These are phyloP conservation scores for Paguma larvata DNA, from an alignment of 2,797 vertebrate genomes.

Conservation along the genomic window DNA sequence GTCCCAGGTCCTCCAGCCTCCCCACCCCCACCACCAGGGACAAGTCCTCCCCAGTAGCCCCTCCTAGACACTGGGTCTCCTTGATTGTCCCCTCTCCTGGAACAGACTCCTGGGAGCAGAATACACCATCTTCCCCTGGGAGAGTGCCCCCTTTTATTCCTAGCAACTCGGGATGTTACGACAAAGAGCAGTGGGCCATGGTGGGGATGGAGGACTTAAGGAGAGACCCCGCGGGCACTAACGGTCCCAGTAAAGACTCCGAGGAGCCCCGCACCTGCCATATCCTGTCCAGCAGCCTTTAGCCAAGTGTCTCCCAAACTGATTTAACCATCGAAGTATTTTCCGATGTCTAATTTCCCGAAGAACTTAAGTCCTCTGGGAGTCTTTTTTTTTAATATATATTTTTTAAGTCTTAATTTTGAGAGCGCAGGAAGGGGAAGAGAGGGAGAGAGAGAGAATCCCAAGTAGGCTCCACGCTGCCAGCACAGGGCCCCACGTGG, in stretches of 20 bases:
- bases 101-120: neutral
- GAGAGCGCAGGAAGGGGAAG: too few relatives aligned
- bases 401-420: too few relatives aligned
- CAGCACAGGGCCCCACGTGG: too few relatives aligned
- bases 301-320: neutral
- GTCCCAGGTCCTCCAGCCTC: neutral
- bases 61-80: neutral
- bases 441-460: too few relatives aligned
- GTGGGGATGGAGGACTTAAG: neutral
- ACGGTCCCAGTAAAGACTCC: neutral
- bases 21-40: neutral
- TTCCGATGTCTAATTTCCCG: neutral
- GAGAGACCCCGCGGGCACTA: neutral
- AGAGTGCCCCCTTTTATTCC: neutral
- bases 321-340: neutral
- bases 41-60: neutral
- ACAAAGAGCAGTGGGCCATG: neutral
- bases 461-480: too few relatives aligned
- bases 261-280: neutral
- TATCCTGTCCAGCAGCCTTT: neutral
- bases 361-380: neutral
- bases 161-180: neutral
- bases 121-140: neutral
- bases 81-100: neutral
- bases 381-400: neutral